Evolutionary conservation across 1,140 invertebrate genomes (phyloP).

Genomic region (Lordiphosa stackelbergi): DNA sequence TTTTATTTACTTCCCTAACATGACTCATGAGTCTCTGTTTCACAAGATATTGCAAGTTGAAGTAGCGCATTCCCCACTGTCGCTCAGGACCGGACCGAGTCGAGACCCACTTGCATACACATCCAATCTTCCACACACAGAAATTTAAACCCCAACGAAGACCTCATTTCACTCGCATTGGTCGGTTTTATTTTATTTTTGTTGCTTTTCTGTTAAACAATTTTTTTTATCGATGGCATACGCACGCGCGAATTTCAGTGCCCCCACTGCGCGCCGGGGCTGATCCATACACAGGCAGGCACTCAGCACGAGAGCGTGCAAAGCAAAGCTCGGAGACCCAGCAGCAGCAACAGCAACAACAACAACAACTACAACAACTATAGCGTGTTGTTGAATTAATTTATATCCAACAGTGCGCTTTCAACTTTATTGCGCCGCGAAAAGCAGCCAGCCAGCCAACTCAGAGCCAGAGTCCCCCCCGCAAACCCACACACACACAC

Average conservation of each 20-base stretch:
- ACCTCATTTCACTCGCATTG: conserved; percentile 65
- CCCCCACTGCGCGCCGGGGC: conserved; percentile 60
- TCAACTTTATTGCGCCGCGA: conserved; percentile 74
- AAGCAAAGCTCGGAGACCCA: conserved; percentile 61
- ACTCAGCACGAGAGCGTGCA: conserved; percentile 69
- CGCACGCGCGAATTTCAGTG: conserved; percentile 72
- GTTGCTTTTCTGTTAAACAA: conserved; percentile 63
- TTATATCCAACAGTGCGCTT: conserved; percentile 75
- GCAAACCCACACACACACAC: conserved; percentile 53
- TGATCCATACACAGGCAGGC: conserved; percentile 23
- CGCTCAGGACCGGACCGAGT: conserved; percentile 32
- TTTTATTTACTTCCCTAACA: neutral
- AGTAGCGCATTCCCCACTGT: conserved; percentile 51
- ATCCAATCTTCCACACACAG: conserved; percentile 20
- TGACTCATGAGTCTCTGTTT: conserved; percentile 33
- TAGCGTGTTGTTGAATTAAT: conserved; percentile 75
- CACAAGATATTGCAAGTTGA: conserved; percentile 27
- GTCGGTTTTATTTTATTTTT: conserved; percentile 36
- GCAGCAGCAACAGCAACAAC: conserved; percentile 35
- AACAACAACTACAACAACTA: conserved; percentile 29
- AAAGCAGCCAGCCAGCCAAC: conserved; percentile 47
- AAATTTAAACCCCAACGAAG: conserved; percentile 36
- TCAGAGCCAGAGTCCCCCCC: conserved; percentile 22
- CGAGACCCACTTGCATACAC: conserved; percentile 19
- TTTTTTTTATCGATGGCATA: conserved; percentile 73